phyloP scores from a whole-genome alignment of 2,797 vertebrate genomes.

The Myotis vivesi region DNA sequence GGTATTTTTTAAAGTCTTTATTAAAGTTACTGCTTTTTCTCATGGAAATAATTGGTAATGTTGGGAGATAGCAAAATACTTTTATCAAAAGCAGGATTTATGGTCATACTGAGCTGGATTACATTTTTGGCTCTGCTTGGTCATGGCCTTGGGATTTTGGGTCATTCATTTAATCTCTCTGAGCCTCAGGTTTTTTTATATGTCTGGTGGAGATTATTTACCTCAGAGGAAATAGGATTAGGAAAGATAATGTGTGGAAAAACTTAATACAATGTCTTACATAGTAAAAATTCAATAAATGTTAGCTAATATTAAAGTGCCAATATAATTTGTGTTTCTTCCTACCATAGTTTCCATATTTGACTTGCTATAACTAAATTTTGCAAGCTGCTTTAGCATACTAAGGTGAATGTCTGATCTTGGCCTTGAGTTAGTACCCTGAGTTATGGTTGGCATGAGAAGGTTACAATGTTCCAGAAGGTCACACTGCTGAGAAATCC shows the following conservation, averaged over 20 bases:
- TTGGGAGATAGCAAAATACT: background rate
- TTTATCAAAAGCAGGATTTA: background rate
- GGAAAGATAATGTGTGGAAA: background rate
- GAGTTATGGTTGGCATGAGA: background rate
- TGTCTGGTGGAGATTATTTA: background rate
- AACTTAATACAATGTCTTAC: background rate
- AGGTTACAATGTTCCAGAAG: background rate
- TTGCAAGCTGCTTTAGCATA: background rate
- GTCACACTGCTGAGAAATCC: background rate
- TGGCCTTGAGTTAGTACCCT: background rate
- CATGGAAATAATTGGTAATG: background rate
- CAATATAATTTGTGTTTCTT: constrained; percentile 52
- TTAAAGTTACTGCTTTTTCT: constrained; percentile 15
- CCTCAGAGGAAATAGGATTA: constrained; percentile 17
- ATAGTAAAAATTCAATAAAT: constrained; percentile 4
- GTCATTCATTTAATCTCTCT: background rate
- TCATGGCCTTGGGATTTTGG: background rate
- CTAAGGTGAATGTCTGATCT: background rate
- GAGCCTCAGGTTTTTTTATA: background rate
- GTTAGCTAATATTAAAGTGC: constrained; percentile 41
- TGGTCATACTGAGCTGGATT: background rate
- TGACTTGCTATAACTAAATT: constrained; percentile 4
- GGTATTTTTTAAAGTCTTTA: constrained; percentile 34
- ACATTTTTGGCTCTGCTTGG: constrained; percentile 1
- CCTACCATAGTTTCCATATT: background rate